Evolutionary conservation across 2,888 invertebrate genomes (phyloP).

Genomic region (Epirrhoe tristata): DNA sequence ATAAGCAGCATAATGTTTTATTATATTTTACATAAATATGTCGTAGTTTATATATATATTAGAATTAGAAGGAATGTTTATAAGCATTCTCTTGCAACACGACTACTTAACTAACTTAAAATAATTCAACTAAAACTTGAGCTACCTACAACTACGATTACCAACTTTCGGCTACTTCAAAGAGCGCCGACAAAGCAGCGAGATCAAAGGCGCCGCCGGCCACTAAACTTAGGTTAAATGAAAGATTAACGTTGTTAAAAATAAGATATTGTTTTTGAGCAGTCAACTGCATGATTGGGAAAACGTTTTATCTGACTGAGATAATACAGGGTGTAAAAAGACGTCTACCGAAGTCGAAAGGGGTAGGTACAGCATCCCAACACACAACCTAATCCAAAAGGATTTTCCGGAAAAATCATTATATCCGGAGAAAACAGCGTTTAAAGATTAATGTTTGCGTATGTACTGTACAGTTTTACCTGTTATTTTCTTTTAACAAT

Average conservation of each 20-base stretch:
- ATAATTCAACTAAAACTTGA: conserved; percentile 30
- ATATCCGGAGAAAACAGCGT: too few species aligned
- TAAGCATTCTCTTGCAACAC: background rate
- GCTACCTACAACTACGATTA: conserved; percentile 30
- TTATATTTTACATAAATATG: too few species aligned
- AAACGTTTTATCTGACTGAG: background rate
- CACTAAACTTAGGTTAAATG: conserved; percentile 34
- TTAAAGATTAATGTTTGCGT: too few species aligned
- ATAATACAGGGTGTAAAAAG: too few species aligned
- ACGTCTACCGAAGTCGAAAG: too few species aligned
- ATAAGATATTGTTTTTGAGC: conserved; percentile 25
- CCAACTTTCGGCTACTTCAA: conserved; percentile 41
- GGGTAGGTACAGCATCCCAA: too few species aligned
- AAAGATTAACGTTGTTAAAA: conserved; percentile 31
- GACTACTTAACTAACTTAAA: conserved; percentile 18
- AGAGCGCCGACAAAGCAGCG: conserved; percentile 43
- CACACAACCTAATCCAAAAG: too few species aligned
- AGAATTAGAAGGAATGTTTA: background rate
- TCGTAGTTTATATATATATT: background rate
- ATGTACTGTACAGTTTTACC: too few species aligned
- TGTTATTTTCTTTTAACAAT: too few species aligned
- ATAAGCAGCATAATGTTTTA: too few species aligned
- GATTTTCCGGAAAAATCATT: too few species aligned
- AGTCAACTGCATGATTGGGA: conserved; percentile 8
- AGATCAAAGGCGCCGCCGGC: conserved; percentile 46